Conservation (phyloP, 2,888 invertebrate species). For the Dexiosoma caninum region DNA sequence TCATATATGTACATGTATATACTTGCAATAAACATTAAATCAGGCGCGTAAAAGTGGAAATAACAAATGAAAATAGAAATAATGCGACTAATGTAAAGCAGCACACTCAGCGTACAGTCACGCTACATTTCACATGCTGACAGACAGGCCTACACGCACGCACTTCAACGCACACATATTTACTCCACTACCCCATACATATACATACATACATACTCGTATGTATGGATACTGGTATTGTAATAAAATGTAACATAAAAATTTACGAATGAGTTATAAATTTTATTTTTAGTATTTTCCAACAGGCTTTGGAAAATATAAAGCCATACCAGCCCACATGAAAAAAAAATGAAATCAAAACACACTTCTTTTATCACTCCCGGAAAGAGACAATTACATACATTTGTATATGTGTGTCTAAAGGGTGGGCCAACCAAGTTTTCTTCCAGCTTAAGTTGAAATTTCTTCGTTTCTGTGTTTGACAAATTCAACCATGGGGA, state of each 20-base stretch:
- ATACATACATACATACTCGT: neutral
- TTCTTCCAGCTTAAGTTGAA: too few relatives aligned
- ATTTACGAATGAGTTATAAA: constrained; percentile 45
- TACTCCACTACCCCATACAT: neutral
- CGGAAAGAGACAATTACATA: neutral
- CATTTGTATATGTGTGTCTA: too few relatives aligned
- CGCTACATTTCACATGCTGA: neutral
- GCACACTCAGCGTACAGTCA: constrained; percentile 23
- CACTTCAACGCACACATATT: too few relatives aligned
- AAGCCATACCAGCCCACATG: neutral
- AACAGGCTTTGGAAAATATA: constrained; percentile 8
- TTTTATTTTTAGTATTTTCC: constrained; percentile 36
- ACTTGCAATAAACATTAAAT: constrained; percentile 52
- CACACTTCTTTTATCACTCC: neutral
- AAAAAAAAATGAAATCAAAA: constrained; percentile 2
- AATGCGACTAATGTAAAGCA: constrained; percentile 46
- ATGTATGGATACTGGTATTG: constrained; percentile 37
- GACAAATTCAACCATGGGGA: too few relatives aligned
- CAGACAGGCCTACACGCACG: too few relatives aligned
- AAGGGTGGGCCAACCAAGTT: too few relatives aligned
- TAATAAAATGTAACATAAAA: constrained; percentile 33
- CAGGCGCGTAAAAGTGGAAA: constrained; percentile 48
- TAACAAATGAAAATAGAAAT: constrained; percentile 52
- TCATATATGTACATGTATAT: too few relatives aligned
- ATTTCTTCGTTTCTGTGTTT: too few relatives aligned